Conservation (phyloP, 2,888 invertebrate species). For the Schizaphis graminum region DNA sequence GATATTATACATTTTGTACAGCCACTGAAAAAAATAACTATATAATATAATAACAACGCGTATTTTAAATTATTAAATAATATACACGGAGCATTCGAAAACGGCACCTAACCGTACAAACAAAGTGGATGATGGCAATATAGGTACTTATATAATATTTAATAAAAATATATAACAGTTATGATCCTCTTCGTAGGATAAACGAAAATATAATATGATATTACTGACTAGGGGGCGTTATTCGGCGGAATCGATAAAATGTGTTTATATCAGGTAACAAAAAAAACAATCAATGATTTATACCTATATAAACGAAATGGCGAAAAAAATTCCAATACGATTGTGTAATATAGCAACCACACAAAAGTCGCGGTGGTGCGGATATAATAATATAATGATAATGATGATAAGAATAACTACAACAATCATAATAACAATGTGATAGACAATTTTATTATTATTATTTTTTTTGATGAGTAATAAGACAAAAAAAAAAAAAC, state of each 20-base stretch:
- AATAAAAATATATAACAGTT: not conserved
- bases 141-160: not conserved
- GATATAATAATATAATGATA: not conserved
- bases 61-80: not conserved
- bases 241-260: not conserved
- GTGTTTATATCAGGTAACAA: not conserved
- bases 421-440: not conserved
- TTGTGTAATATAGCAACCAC: not conserved
- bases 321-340: not conserved
- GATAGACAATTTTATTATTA: not conserved
- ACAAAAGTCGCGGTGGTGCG: not conserved
- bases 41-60: too few species aligned
- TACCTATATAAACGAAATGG: not conserved
- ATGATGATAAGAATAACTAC: not conserved
- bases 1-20: not conserved
- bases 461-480: not conserved
- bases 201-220: not conserved
- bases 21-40: not conserved
- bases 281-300: not conserved
- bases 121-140: not conserved
- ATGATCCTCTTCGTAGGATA: not conserved
- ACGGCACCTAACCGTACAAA: constrained; percentile 8
- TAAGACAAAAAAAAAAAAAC: not conserved
- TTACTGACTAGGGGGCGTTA: not conserved
- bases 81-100: not conserved